Percentiles rank a stretch among this genome's conserved stretches.
Evolutionary conservation across 2,113 vertebrate species (phyloP).

Genomic region (Hassar affinis): DNA sequence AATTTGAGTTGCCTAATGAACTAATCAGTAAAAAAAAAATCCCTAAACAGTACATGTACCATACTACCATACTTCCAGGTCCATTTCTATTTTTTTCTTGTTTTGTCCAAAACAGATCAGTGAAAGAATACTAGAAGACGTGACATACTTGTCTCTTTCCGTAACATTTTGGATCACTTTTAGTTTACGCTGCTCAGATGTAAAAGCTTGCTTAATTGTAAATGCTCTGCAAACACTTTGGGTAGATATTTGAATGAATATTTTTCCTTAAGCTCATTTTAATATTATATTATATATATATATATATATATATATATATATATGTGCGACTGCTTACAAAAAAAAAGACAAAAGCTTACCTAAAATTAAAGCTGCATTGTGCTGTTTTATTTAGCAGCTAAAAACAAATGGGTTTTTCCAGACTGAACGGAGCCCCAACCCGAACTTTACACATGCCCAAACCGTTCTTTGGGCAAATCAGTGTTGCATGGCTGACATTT

Average conservation of each 20-base stretch:
- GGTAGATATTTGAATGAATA: slow-evolving; percentile 6
- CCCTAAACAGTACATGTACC: background rate
- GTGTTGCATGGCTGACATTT: background rate
- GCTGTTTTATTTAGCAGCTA: background rate
- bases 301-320: background rate
- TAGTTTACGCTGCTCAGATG: slow-evolving; percentile 16
- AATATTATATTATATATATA: background rate
- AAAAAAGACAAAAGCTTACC: background rate
- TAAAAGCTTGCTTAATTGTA: slow-evolving; percentile 10
- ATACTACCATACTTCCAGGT: too few species aligned
- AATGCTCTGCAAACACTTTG: slow-evolving; percentile 9
- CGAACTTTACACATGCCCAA: background rate
- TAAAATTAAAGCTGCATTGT: slow-evolving; percentile 25
- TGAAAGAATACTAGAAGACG: slow-evolving; percentile 9
- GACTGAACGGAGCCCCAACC: too few species aligned
- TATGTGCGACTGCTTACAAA: background rate
- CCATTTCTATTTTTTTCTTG: background rate
- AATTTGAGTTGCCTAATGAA: slow-evolving; percentile 6
- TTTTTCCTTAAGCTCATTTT: slow-evolving; percentile 11
- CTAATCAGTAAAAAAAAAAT: background rate
- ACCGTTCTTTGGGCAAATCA: background rate
- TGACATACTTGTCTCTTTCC: background rate
- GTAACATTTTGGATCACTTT: slow-evolving; percentile 4
- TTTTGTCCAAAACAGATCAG: background rate
- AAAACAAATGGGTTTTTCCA: background rate